A percentile compares a stretch with the other conserved stretches of the same genome.
These are phyloP conservation scores for Drosophila serrata DNA, from an alignment of 1,140 invertebrate species.

Conservation along the genomic window DNA sequence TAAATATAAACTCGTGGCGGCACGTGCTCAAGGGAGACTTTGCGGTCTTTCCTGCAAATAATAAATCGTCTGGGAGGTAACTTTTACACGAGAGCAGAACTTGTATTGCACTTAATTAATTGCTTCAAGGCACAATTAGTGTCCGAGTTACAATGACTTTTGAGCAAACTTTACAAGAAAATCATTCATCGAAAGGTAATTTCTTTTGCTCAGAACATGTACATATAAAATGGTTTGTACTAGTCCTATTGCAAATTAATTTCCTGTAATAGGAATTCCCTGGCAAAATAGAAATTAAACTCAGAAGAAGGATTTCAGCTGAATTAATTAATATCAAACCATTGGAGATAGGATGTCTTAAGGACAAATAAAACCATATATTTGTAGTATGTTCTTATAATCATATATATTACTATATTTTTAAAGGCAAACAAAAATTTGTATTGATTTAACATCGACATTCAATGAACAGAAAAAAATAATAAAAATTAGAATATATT, in stretches of 20 bases:
- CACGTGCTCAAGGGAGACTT: constrained; percentile 34
- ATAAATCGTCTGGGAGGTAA: constrained; percentile 34
- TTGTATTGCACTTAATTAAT: constrained; percentile 64
- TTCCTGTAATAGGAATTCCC: neutral
- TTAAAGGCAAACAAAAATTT: no score
- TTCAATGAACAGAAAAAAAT: no score
- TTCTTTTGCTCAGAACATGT: neutral
- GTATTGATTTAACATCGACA: no score
- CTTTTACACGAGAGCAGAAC: constrained; percentile 16
- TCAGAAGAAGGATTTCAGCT: no score
- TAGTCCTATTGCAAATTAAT: neutral
- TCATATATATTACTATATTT: no score
- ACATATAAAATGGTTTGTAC: neutral
- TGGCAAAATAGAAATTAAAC: no score
- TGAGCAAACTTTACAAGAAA: neutral
- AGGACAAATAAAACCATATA: no score
- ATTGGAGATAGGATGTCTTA: no score
- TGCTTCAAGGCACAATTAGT: constrained; percentile 40
- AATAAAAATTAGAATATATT: no score
- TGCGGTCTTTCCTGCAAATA: constrained; percentile 16
- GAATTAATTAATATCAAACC: no score
- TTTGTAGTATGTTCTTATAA: no score
- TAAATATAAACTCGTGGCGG: constrained; percentile 12
- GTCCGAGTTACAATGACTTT: constrained; percentile 57
- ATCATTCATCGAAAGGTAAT: neutral